These are phyloP conservation scores for Drosophila affinis DNA, from an alignment of 2,888 invertebrate genomes.

Conservation along the genomic window DNA sequence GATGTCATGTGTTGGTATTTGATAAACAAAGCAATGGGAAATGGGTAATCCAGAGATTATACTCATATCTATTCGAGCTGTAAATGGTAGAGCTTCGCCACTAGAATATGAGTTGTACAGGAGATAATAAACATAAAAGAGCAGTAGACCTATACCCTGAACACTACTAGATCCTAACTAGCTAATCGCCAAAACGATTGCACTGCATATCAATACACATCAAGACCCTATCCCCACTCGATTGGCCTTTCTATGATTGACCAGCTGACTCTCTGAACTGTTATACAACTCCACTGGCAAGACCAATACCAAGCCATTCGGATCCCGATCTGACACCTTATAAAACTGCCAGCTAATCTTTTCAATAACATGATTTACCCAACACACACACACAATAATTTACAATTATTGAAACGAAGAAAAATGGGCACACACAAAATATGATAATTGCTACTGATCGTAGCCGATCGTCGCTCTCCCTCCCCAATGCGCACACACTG, in stretches of 20 bases:
- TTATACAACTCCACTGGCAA: slow-evolving; percentile 12
- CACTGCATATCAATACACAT: too few species aligned
- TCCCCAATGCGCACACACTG: background rate
- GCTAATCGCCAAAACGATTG: too few species aligned
- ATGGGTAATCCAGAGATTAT: background rate
- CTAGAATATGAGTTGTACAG: too few species aligned
- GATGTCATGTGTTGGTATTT: slow-evolving; percentile 3
- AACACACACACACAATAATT: slow-evolving; percentile 64
- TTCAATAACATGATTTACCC: slow-evolving; percentile 76
- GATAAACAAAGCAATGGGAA: slow-evolving; percentile 12
- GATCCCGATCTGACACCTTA: slow-evolving; percentile 54
- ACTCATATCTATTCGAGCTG: background rate
- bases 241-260: background rate
- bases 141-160: too few species aligned
- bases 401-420: slow-evolving; percentile 69
- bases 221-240: background rate
- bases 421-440: slow-evolving; percentile 49
- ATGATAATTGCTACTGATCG: slow-evolving; percentile 72
- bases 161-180: too few species aligned
- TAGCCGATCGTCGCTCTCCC: background rate
- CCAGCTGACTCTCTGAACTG: background rate
- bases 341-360: slow-evolving; percentile 72
- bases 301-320: background rate
- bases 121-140: background rate
- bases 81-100: background rate